A percentile compares a stretch with the other conserved stretches of the same genome.
Conservation (phyloP, 1,140 invertebrate genomes). For the Pseudomyrmex flavicornis region DNA sequence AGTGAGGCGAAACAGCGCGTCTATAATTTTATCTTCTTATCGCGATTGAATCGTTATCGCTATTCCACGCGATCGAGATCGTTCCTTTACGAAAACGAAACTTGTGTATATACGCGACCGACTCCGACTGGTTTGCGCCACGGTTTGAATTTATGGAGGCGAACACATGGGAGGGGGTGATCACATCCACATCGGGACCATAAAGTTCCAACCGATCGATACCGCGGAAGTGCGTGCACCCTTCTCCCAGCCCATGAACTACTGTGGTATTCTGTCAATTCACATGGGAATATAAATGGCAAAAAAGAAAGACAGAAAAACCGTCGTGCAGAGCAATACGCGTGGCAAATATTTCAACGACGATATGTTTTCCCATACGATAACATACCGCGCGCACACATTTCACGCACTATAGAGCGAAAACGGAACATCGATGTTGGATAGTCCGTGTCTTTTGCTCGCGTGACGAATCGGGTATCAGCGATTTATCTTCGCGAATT, state of each 20-base stretch:
- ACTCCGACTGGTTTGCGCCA: neutral
- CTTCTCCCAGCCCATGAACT: neutral
- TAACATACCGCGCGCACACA: neutral
- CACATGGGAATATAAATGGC: neutral
- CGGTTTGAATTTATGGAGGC: neutral
- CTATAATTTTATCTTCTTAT: too few relatives aligned
- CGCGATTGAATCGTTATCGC: too few relatives aligned
- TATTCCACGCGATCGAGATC: too few relatives aligned
- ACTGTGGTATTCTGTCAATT: neutral
- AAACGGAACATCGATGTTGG: constrained; percentile 1
- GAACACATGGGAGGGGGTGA: constrained; percentile 12
- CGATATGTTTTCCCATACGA: constrained; percentile 24
- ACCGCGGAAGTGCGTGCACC: neutral
- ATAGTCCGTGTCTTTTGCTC: neutral
- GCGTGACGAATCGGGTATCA: neutral
- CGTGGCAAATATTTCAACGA: constrained; percentile 10
- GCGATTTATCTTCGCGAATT: constrained; percentile 32
- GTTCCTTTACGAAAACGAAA: too few relatives aligned
- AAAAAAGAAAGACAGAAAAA: neutral
- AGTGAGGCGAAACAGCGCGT: too few relatives aligned
- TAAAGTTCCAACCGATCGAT: constrained; percentile 44
- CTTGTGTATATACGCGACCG: neutral
- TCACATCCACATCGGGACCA: constrained; percentile 1
- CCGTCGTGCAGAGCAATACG: neutral
- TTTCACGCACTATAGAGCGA: constrained; percentile 17